Conservation (phyloP, 2,888 invertebrate species). For the Oscheius sp. region DNA sequence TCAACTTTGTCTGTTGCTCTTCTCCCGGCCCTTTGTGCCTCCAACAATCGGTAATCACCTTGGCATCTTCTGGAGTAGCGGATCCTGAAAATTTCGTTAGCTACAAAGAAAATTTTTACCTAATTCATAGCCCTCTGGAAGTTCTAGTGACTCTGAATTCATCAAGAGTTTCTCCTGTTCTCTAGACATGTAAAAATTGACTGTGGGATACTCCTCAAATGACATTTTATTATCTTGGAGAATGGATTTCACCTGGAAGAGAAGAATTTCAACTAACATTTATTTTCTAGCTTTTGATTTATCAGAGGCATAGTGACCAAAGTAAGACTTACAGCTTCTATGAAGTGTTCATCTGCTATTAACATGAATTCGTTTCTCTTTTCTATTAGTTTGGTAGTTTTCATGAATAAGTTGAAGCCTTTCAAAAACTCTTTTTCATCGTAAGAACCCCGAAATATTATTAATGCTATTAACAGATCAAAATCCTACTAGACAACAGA, state of each 20-base stretch:
- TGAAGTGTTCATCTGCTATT: background rate
- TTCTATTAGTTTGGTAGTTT: background rate
- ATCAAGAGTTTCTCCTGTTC: background rate
- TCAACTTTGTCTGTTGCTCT: constrained; percentile 3
- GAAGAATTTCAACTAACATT: background rate
- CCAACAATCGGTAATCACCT: constrained; percentile 10
- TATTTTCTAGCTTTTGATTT: background rate
- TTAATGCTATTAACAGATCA: background rate
- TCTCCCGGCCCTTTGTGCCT: background rate
- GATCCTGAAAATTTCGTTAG: background rate
- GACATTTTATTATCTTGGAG: background rate
- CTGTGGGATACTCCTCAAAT: background rate
- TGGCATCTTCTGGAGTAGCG: background rate
- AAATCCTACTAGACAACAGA: background rate
- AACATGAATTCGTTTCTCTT: background rate
- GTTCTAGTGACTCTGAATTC: background rate
- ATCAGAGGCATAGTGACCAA: too few relatives aligned
- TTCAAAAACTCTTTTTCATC: background rate
- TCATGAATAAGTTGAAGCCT: background rate
- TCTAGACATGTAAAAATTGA: background rate
- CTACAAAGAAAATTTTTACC: background rate
- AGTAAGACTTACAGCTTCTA: background rate
- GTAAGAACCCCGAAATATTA: background rate
- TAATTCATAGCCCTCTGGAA: constrained; percentile 10
- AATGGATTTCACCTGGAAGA: background rate